Base-by-base conservation (phyloP, 2,797 vertebrate genomes). In the Enteromius mattozi region DNA sequence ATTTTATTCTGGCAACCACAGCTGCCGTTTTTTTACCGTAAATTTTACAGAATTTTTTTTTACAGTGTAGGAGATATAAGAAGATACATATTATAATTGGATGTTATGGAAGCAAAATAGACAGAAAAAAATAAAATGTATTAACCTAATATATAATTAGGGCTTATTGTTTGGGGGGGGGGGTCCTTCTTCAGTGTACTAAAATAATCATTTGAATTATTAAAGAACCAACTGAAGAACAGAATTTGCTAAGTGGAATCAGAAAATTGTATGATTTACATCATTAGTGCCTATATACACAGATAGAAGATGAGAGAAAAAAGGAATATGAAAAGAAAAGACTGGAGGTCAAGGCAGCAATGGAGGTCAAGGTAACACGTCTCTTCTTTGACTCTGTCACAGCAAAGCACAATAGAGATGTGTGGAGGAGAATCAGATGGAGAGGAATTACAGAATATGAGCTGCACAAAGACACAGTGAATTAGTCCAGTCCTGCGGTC, bases 381-480 rank as follows among this genome's bases (percentile, higher is more conserved):
- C 63, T 78, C 6, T 87, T 81, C 84, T 92, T 82, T 85, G 89
- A 90, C 88, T 92, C 86, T 75, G 35, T 85, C 65, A 79, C 72
- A 45, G 78, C 61, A 91, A 85, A 85, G 51, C 87, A 90, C 89
- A 90, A 88, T 91, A 89, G 83, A 90, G 92, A 92, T 86, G 85
- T 87, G 49, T 37, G 54, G 17, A 42, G 14, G 79, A 42, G 75
- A 89, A 94, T 94, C 91, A 92, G 92, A 93, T 93, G 92, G 88
- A 85, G 88, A 93, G 86, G 90, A 93, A 88, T 92, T 35, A 88
- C 86, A 89, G 91, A 92, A 91, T 89, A 89, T 89, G 89, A 93
- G 93, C 89, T 89, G 88, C 87, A 93, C 91, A 94, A 93, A 93
- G 92, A 91, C 91, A 80, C 86, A 89, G 89, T 37, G 70, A 93